Conservation (phyloP, 64 coral and sea anemone genomes). For the Anthopleura sola region DNA sequence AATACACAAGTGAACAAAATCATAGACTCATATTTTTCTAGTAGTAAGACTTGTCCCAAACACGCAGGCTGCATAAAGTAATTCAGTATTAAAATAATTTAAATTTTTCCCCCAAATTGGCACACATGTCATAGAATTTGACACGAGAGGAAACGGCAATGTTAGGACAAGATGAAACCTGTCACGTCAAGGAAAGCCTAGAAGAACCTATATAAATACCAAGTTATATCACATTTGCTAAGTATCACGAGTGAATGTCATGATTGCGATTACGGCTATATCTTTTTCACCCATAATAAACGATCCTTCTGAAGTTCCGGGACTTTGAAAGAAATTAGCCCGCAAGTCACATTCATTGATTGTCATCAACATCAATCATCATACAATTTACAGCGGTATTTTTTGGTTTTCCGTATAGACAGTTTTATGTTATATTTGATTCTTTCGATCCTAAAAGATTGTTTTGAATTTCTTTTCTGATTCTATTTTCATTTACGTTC, state of each 20-base stretch:
- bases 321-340: constrained; percentile 14
- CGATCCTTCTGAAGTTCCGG: not conserved
- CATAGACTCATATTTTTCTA: not conserved
- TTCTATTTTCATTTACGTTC: not conserved
- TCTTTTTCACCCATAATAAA: constrained; percentile 9
- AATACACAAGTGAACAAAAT: no score
- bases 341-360: not conserved
- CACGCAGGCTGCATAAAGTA: not conserved
- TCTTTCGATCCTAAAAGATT: not conserved
- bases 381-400: not conserved
- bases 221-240: not conserved
- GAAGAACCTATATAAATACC: not conserved
- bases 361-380: not conserved
- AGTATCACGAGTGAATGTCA: not conserved
- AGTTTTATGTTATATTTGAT: not conserved
- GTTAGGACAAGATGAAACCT: constrained; percentile 8
- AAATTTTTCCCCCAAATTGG: not conserved
- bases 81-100: not conserved
- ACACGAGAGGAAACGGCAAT: not conserved
- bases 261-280: not conserved
- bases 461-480: not conserved
- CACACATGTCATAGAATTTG: not conserved
- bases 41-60: not conserved
- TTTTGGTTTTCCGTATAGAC: not conserved
- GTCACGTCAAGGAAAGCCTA: not conserved